Evolutionary conservation across 1,140 invertebrate species (phyloP), one percentile per base, ranked within the genome.

Genomic region (Scaptomyza montana): DNA sequence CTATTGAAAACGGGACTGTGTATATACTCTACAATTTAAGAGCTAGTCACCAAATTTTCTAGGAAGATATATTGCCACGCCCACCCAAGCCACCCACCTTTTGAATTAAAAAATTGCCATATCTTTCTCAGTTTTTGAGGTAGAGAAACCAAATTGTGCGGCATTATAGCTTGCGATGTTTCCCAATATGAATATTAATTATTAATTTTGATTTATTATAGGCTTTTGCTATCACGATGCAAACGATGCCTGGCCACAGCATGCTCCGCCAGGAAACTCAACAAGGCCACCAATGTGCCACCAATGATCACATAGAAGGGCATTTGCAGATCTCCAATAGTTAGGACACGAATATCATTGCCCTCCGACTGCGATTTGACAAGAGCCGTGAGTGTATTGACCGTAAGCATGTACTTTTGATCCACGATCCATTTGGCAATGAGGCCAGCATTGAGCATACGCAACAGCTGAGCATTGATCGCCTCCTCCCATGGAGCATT

Each of bases 401-500:
- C 65, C 10, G 71, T 66, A 4, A 77, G 78, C 12, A 8, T 10
- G 19, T 68, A 70, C 54, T 79, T 77, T 21, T 82, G 78, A 16
- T 86, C 90, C 5, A 71, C 50, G 1, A 91, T 91, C 82, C 89
- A 92, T 39, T 92, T 92, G 8, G 64, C 60, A 6, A 92, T 78
- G 5, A 92, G 41, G 10, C 91, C 91, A 1, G 70, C 73, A 47
- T 64, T 84, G 5, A 80, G 72, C 10, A 90, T 49, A 12, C 74
- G 63, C 47, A 92, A 28, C 0, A 92, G 78, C 21, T 90, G 66
- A 0, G 69, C 56, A 65, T 92, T 90, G n/a, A 92, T 30, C 4
- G 80, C 77, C 55, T 90, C 75, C 49, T 78, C 74, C 82, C 85
- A 91, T 1, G 87, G 86, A 1, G 91, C 77, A 63, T 92, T 70